These are phyloP conservation scores for Anthopleura sola DNA, from an alignment of 64 coral and sea anemone genomes.

Conservation along the genomic window DNA sequence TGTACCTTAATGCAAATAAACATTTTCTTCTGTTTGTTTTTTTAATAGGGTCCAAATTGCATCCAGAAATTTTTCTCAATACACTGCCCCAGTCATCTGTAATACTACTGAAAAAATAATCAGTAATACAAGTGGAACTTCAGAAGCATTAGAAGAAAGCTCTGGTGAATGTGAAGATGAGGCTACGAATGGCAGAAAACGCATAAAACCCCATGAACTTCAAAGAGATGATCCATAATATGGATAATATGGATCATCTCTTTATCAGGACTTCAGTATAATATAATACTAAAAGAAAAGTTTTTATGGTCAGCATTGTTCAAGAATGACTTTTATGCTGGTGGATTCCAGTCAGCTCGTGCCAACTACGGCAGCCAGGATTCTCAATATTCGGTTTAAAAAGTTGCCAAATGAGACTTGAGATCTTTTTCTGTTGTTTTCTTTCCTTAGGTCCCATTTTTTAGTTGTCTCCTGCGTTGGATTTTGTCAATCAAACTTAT, in stretches of 20 bases:
- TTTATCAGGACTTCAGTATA: not conserved
- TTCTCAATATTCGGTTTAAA: not conserved
- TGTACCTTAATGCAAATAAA: no score
- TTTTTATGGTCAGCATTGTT: constrained; percentile 9
- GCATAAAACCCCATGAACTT: constrained; percentile 71
- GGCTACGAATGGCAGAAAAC: constrained; percentile 93
- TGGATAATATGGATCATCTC: not conserved
- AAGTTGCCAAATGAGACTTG: no score
- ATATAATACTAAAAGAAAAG: not conserved
- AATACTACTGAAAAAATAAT: not conserved
- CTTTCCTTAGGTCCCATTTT: no score
- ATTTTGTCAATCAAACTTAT: no score
- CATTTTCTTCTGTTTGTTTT: not conserved
- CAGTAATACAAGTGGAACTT: constrained; percentile 19
- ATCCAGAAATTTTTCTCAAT: constrained; percentile 56
- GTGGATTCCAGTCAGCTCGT: not conserved
- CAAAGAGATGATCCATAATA: constrained; percentile 60
- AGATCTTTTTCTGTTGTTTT: no score
- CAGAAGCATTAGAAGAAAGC: constrained; percentile 61
- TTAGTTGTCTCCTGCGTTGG: no score
- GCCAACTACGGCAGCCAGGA: not conserved
- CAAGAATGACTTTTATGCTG: not conserved
- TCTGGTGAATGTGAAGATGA: constrained; percentile 81
- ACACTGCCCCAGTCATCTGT: constrained; percentile 20
- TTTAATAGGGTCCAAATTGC: constrained; percentile 50